Evolutionary conservation across 1,140 invertebrate genomes (phyloP).

Genomic region (Eriosoma lanigerum): DNA sequence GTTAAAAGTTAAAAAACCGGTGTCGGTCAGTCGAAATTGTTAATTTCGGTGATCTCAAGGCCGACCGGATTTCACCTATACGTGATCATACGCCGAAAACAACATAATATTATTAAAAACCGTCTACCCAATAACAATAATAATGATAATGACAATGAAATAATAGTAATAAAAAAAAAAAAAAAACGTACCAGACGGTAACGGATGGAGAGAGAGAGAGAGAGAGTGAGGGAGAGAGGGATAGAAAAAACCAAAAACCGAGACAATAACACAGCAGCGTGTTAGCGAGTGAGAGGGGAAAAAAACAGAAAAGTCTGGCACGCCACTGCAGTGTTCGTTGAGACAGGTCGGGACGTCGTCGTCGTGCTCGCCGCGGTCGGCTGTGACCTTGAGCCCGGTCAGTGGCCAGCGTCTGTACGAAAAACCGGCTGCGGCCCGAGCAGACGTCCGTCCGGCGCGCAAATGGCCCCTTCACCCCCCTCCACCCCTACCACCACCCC

Average conservation of each 20-base stretch:
- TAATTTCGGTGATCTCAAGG: conserved; percentile 43
- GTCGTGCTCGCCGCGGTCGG: neutral
- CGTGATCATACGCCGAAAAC: conserved; percentile 14
- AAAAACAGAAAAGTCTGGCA: conserved; percentile 33
- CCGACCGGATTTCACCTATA: neutral
- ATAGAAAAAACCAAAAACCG: too few species aligned
- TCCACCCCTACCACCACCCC: too few species aligned
- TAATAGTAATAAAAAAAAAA: neutral
- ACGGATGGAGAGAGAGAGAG: too few species aligned
- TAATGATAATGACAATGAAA: too few species aligned
- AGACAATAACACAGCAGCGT: too few species aligned
- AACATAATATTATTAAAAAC: neutral
- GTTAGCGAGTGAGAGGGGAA: too few species aligned
- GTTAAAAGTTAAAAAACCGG: neutral
- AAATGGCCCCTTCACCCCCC: neutral
- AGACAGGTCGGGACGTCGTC: conserved; percentile 49
- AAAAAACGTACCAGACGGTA: conserved; percentile 41
- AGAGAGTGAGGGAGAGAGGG: too few species aligned
- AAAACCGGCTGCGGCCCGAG: conserved; percentile 38
- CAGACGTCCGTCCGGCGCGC: conserved; percentile 17
- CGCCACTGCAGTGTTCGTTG: conserved; percentile 38
- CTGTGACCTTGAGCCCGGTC: conserved; percentile 50
- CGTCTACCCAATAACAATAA: too few species aligned
- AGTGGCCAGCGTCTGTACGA: conserved; percentile 46
- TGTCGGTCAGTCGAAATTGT: conserved; percentile 3